These are phyloP conservation scores for Polypedilum vanderplanki DNA, from an alignment of 1,140 invertebrate genomes.

Conservation along the genomic window DNA sequence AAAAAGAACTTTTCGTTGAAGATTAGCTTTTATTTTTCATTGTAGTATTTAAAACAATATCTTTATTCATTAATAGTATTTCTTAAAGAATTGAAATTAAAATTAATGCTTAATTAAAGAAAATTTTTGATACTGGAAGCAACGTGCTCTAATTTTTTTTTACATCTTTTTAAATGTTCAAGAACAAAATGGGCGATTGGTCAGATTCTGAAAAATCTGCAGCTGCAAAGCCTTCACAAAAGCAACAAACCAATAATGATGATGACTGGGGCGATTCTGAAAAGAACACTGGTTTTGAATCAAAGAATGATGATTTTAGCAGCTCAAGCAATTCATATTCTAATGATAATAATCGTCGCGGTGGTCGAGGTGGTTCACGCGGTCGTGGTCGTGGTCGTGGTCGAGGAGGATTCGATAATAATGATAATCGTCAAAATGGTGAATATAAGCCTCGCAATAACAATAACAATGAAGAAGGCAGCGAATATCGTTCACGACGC, in stretches of 20 bases:
- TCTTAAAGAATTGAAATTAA: too few species aligned
- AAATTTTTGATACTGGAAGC: too few species aligned
- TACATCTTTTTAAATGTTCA: not conserved
- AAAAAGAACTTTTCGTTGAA: too few species aligned
- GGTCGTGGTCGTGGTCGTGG: conserved; percentile 30
- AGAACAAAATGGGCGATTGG: not conserved
- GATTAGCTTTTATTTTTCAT: too few species aligned
- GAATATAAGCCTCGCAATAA: conserved; percentile 32
- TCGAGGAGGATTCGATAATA: conserved; percentile 29
- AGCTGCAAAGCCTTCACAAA: not conserved
- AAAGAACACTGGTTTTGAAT: not conserved
- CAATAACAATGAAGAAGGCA: conserved; percentile 33
- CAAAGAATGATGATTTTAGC: not conserved
- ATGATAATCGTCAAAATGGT: conserved; percentile 31
- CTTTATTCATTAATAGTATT: too few species aligned
- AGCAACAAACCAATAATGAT: not conserved
- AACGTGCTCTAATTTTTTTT: too few species aligned
- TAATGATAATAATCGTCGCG: conserved; percentile 31
- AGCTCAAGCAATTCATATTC: not conserved
- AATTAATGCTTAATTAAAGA: too few species aligned
- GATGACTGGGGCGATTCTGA: not conserved
- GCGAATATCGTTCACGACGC: conserved; percentile 35
- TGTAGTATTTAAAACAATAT: too few species aligned
- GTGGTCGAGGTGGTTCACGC: conserved; percentile 32
- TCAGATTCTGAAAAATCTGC: not conserved